Evolutionary conservation across 1,140 invertebrate genomes (phyloP).

Genomic region (Diabrotica virgifera): DNA sequence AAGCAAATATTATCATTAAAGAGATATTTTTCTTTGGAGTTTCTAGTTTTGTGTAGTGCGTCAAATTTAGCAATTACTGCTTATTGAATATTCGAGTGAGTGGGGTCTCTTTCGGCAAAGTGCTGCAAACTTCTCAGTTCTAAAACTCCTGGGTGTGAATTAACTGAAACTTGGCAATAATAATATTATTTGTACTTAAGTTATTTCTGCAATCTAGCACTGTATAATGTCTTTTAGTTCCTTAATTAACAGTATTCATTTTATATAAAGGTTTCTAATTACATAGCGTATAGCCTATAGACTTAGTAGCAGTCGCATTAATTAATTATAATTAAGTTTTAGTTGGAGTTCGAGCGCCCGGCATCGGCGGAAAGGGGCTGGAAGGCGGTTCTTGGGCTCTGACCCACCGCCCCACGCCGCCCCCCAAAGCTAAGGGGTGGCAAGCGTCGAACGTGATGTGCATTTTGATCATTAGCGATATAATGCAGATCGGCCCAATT

Average conservation of each 20-base stretch:
- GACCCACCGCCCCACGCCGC: background rate
- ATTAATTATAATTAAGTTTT: conserved; percentile 79
- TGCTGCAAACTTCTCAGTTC: conserved; percentile 9
- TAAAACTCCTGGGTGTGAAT: conserved; percentile 16
- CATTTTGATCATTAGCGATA: conserved; percentile 21
- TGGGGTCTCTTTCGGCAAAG: background rate
- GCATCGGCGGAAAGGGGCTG: conserved; percentile 16
- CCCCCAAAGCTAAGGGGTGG: conserved; percentile 5
- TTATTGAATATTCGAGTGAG: conserved; percentile 6
- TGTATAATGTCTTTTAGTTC: conserved; percentile 57
- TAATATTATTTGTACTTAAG: conserved; percentile 38
- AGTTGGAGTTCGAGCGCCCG: conserved; percentile 58
- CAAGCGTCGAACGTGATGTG: conserved; percentile 23
- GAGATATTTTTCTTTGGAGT: too few species aligned
- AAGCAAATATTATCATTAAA: too few species aligned
- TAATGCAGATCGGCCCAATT: conserved; percentile 22
- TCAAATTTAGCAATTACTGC: background rate
- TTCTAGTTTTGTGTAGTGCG: background rate
- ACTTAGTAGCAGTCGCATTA: conserved; percentile 60
- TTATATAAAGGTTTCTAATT: conserved; percentile 61
- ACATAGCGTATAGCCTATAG: conserved; percentile 52
- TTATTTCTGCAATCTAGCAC: conserved; percentile 48
- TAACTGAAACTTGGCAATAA: conserved; percentile 27
- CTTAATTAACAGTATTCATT: conserved; percentile 61
- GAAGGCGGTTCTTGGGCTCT: conserved; percentile 6